Percentiles rank a stretch among this genome's conserved stretches.
phyloP scores from a whole-genome alignment of 1,140 invertebrate species.

The Mizuhopecten yessoensis region DNA sequence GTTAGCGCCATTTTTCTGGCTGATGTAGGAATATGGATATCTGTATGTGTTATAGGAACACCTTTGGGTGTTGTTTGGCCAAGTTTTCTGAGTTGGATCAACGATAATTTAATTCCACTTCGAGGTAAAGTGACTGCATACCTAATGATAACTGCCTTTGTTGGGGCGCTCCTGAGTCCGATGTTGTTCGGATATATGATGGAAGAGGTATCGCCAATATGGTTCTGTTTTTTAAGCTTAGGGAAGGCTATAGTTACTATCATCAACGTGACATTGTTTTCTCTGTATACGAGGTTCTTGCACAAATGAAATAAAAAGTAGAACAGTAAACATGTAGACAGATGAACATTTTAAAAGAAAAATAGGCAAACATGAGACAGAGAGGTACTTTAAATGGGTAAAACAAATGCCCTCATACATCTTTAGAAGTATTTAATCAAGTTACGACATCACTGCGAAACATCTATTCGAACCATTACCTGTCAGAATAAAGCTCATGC shows the following conservation, averaged over 20 bases:
- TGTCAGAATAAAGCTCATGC: no score
- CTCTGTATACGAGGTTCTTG: no score
- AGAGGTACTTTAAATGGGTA: no score
- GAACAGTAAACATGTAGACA: no score
- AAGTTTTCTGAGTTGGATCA: not conserved
- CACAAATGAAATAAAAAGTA: no score
- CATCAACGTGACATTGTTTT: no score
- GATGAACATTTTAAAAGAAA: no score
- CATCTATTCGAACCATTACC: no score
- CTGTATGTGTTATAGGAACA: not conserved
- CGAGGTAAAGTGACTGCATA: not conserved
- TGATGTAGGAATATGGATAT: not conserved
- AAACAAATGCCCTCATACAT: no score
- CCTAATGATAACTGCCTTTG: not conserved
- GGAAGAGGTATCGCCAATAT: not conserved
- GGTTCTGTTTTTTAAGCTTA: not conserved
- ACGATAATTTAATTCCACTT: not conserved
- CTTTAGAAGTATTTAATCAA: no score
- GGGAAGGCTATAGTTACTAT: not conserved
- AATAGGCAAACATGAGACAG: no score
- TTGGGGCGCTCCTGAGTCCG: not conserved
- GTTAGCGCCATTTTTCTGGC: not conserved
- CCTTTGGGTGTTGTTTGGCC: not conserved
- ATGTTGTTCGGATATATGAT: slow-evolving; percentile 33
- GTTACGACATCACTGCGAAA: no score